These are phyloP conservation scores for Clarias pachynema DNA, from an alignment of 2,797 vertebrate genomes.

Conservation along the genomic window DNA sequence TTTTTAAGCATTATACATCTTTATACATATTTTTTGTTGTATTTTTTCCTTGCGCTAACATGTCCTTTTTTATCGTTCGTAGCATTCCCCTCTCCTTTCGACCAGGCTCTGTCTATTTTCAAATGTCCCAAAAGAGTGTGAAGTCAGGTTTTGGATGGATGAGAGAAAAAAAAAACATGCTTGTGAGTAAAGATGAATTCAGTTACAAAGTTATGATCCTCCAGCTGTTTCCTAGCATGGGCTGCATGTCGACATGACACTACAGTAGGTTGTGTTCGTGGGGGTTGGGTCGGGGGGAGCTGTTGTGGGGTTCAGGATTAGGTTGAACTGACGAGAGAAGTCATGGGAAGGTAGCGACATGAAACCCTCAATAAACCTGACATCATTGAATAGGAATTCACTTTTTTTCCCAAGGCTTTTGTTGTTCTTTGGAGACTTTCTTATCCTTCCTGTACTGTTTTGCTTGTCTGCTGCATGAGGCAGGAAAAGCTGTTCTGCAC, in stretches of 20 bases:
- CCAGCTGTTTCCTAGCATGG: slow-evolving; percentile 68
- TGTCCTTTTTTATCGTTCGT: neutral
- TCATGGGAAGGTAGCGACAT: slow-evolving; percentile 44
- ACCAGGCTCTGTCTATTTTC: slow-evolving; percentile 27
- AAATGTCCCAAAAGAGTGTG: slow-evolving; percentile 48
- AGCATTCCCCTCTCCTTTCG: slow-evolving; percentile 4
- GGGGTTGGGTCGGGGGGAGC: slow-evolving; percentile 21
- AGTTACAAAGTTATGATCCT: slow-evolving; percentile 57
- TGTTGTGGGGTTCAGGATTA: slow-evolving; percentile 52
- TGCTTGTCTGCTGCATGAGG: slow-evolving; percentile 34
- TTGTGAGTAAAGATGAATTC: slow-evolving; percentile 46
- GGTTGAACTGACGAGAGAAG: slow-evolving; percentile 42
- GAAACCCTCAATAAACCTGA: slow-evolving; percentile 63
- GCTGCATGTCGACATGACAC: slow-evolving; percentile 62
- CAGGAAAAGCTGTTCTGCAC: slow-evolving; percentile 7
- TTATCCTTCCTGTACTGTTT: slow-evolving; percentile 54
- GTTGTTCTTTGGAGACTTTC: slow-evolving; percentile 72
- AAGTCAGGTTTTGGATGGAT: slow-evolving; percentile 46
- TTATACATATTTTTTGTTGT: slow-evolving; percentile 12
- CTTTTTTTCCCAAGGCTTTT: slow-evolving; percentile 75
- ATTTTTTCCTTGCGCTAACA: neutral
- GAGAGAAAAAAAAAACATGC: slow-evolving; percentile 44
- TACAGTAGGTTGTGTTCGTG: slow-evolving; percentile 33
- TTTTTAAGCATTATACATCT: neutral
- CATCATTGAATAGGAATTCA: slow-evolving; percentile 77